Conservation (phyloP, 2,797 vertebrate genomes). For the Mormyrus proboscirostris region DNA sequence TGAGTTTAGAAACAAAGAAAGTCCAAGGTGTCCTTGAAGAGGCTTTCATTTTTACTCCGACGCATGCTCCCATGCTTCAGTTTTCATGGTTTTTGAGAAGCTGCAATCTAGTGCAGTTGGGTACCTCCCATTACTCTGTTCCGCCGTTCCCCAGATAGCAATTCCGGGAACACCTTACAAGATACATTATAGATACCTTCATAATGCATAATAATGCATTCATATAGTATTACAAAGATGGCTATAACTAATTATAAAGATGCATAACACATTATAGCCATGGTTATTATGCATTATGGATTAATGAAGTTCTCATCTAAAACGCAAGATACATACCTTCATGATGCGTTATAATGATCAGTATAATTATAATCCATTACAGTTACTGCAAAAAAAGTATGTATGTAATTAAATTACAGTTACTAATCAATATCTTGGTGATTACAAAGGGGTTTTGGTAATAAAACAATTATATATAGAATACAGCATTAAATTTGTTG, state of each 20-base stretch:
- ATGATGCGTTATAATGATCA: neutral
- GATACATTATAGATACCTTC: neutral
- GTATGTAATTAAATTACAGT: neutral
- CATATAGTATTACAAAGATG: neutral
- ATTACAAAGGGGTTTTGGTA: neutral
- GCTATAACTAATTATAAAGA: neutral
- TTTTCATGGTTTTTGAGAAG: neutral
- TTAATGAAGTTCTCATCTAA: neutral
- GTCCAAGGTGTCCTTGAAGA: slow-evolving; percentile 3
- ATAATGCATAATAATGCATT: neutral
- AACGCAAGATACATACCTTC: neutral
- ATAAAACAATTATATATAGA: neutral
- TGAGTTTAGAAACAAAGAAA: neutral
- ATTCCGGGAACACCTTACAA: neutral
- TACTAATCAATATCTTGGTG: neutral
- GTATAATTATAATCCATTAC: neutral
- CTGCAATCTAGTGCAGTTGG: neutral
- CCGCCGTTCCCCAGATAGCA: neutral
- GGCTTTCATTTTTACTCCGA: neutral
- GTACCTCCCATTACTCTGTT: neutral
- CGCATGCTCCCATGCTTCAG: neutral
- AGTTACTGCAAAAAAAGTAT: neutral
- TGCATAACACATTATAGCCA: neutral
- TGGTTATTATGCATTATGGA: neutral
- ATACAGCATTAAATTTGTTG: neutral